Evolutionary conservation across 2,113 vertebrate genomes (phyloP).

Genomic region (Misgurnus anguillicaudatus): DNA sequence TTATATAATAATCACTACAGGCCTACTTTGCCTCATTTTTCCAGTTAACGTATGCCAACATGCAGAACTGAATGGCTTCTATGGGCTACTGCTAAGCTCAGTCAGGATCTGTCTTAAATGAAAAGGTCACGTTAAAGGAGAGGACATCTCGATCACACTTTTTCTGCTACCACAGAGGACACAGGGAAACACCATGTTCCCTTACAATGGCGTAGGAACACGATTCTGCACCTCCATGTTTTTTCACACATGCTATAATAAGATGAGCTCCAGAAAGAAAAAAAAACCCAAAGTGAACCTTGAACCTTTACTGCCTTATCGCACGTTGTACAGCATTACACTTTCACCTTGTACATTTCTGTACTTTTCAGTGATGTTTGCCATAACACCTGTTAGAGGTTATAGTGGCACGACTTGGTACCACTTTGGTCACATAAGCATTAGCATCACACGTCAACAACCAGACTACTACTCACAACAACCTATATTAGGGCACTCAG

Average conservation of each 20-base stretch:
- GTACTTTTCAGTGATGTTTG: not conserved
- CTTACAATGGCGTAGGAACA: not conserved
- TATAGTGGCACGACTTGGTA: too few species aligned
- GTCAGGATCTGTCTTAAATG: conserved; percentile 6
- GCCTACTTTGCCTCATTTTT: not conserved
- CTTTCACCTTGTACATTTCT: not conserved
- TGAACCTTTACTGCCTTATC: not conserved
- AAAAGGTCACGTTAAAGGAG: conserved; percentile 27
- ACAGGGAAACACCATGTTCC: conserved; percentile 31
- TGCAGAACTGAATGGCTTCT: not conserved
- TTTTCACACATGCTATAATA: not conserved
- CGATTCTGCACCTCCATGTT: not conserved
- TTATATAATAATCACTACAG: not conserved
- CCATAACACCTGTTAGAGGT: not conserved
- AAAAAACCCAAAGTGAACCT: not conserved
- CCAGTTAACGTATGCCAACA: not conserved
- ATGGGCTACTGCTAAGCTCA: conserved; percentile 3
- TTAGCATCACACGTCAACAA: too few species aligned
- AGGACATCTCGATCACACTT: conserved; percentile 22
- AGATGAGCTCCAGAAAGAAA: not conserved
- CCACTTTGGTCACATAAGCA: too few species aligned
- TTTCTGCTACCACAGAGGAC: not conserved
- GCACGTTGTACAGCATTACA: not conserved
- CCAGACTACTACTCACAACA: not conserved
- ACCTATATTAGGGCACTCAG: not conserved